Evolutionary conservation across 2,113 vertebrate genomes (phyloP).

Genomic region (Rousettus leschenaultii): DNA sequence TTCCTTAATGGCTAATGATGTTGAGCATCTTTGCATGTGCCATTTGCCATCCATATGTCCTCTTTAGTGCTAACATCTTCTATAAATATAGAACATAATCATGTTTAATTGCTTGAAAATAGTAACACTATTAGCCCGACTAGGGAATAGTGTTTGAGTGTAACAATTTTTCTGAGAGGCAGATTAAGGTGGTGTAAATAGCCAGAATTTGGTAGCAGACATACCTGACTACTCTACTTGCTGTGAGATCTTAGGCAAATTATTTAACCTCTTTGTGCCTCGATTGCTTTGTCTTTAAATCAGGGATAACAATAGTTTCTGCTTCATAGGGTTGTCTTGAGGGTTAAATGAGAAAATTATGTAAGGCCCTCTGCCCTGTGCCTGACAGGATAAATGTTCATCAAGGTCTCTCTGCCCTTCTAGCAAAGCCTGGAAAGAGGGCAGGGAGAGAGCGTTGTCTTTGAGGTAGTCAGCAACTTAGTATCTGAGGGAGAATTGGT

Average conservation of each 20-base stretch:
- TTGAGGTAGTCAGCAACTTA: not conserved
- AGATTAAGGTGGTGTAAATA: not conserved
- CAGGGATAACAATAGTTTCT: not conserved
- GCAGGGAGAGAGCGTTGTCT: not conserved
- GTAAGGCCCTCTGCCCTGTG: not conserved
- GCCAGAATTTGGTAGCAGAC: not conserved
- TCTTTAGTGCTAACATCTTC: not conserved
- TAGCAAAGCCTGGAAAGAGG: not conserved
- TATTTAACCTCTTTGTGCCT: not conserved
- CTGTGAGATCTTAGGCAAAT: not conserved
- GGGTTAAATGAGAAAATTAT: not conserved
- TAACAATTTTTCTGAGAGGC: not conserved
- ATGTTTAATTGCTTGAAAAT: constrained; percentile 5
- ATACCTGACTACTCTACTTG: not conserved
- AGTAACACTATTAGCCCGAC: not conserved
- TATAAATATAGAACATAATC: not conserved
- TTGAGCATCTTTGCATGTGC: not conserved
- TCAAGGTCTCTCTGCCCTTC: not conserved
- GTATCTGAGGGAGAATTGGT: not conserved
- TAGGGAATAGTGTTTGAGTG: not conserved
- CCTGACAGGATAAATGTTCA: not conserved
- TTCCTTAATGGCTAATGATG: not conserved
- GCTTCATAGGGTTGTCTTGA: not conserved
- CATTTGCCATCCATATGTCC: not conserved
- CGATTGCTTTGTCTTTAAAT: not conserved